phyloP scores from a whole-genome alignment of 2,113 vertebrate genomes.

The Sminthopsis crassicaudata region DNA sequence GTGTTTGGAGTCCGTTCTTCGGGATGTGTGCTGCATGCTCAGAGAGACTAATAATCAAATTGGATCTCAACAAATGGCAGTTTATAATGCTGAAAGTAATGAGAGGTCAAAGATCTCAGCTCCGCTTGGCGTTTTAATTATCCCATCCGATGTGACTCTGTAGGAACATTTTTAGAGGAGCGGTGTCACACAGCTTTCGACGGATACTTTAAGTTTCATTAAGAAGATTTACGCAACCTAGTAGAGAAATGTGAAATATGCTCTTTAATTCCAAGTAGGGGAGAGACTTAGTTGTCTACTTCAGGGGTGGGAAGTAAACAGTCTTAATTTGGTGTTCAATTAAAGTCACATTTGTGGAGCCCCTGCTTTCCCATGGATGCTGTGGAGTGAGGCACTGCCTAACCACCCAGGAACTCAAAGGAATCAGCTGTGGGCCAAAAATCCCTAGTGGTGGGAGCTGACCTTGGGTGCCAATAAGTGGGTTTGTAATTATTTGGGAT shows the following conservation, averaged over 20 bases:
- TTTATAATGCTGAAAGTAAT: conserved; percentile 74
- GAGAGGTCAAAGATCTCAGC: conserved; percentile 73
- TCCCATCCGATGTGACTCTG: conserved; percentile 57
- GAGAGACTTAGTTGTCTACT: conserved; percentile 46
- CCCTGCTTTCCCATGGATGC: background rate
- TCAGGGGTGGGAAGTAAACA: conserved; percentile 38
- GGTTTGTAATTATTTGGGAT: background rate
- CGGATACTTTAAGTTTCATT: conserved; percentile 63
- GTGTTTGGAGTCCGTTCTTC: conserved; percentile 42
- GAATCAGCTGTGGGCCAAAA: background rate
- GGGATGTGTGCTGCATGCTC: conserved; percentile 59
- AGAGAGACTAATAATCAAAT: conserved; percentile 75
- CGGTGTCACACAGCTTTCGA: conserved; percentile 47
- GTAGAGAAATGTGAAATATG: conserved; percentile 59
- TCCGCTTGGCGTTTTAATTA: conserved; percentile 73
- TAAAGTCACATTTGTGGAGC: conserved; percentile 16
- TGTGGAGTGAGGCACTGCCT: background rate
- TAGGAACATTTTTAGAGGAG: conserved; percentile 68
- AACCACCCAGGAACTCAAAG: background rate
- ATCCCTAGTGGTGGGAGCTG: background rate
- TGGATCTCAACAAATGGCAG: conserved; percentile 71
- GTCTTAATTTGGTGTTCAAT: conserved; percentile 22
- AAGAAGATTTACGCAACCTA: conserved; percentile 64
- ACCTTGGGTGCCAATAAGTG: background rate
- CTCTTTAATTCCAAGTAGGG: conserved; percentile 57